phyloP scores from a whole-genome alignment of 2,888 invertebrate genomes.

The Clostera curtula region DNA sequence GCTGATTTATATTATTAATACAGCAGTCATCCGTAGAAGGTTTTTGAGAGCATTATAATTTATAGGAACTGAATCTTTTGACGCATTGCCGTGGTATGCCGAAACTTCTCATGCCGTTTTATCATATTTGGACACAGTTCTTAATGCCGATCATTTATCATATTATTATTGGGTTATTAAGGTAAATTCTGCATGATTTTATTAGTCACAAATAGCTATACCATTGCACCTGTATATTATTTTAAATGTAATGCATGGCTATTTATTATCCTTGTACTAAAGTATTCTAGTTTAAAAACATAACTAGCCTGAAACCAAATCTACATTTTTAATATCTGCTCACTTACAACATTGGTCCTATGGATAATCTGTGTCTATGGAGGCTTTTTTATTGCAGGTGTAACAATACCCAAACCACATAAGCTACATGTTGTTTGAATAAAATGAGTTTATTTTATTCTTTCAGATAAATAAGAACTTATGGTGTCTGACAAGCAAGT shows the following conservation, averaged over 20 bases:
- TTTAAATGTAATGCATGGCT: no score
- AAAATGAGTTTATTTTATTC: conserved; percentile 15
- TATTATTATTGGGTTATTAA: conserved; percentile 43
- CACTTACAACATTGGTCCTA: no score
- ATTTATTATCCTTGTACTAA: no score
- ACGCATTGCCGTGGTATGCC: conserved; percentile 33
- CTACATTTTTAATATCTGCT: no score
- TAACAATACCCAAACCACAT: no score
- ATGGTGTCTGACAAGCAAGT: conserved; percentile 62
- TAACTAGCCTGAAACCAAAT: no score
- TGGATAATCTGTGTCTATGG: no score
- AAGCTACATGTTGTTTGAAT: no score
- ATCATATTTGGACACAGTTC: conserved; percentile 42
- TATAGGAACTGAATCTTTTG: conserved; percentile 30
- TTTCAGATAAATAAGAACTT: conserved; percentile 36
- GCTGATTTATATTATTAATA: conserved; percentile 6
- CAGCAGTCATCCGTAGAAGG: conserved; percentile 8
- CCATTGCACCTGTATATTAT: no score
- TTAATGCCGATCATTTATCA: conserved; percentile 45
- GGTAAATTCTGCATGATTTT: conserved; percentile 34
- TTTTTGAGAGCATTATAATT: conserved; percentile 18
- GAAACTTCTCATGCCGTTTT: conserved; percentile 35
- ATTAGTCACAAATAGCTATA: conserved; percentile 4
- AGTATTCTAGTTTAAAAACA: no score
- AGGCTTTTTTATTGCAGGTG: no score